Base-by-base conservation (phyloP, 2,888 invertebrate genomes). In the Achlya flavicornis region DNA sequence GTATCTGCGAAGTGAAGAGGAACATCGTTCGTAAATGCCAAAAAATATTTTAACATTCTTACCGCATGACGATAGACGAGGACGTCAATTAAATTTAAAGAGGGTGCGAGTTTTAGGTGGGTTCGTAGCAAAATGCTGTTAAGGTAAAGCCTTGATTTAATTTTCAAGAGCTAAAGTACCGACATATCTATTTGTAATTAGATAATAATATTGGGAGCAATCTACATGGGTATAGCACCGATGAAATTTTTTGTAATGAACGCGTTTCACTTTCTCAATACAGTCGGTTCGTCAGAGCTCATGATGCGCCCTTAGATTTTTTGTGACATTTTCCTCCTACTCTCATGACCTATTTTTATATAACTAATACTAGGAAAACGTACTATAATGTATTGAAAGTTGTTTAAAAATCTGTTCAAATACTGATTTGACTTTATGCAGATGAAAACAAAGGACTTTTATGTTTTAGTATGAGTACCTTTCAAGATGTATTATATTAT, bases 211-310 rank as follows among this genome's bases (percentile, higher is more conserved):
- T 68, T 64, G 66, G 63, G 70, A 75, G 78, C 74, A 75, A 83
- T 83, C 76, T 76, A 72, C 66, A 66, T 69, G 72, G 75, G 70
- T 2, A 26, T 26, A 26, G 26, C 69, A 67, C 66, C 65, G 71
- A 71, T 66, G 7, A 65, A 77, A 74, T 86, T 87, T 81, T 76
- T 81, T 86, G 87, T 87, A 83, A 53, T 78, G 72, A 79, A 83
- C 82, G 82, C 85, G 83, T 86, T 91, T 92, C 90, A 90, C 92
- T 92, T 92, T 92, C 88, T 87, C 90, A 90, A 90, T 86, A 88
- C 88, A 91, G 87, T 89, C 87, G 90, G 87, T 88, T 87, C 89
- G 91, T 92, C 91, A 83, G 80, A 75, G 74, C 84, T 84, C 73
- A 86, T 93, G 91, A 91, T 92, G 87, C 84, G 81, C 84, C 80